Evolutionary conservation across 2,113 vertebrate genomes (phyloP).

Genomic region (Cryptomyrus ogoouensis): DNA sequence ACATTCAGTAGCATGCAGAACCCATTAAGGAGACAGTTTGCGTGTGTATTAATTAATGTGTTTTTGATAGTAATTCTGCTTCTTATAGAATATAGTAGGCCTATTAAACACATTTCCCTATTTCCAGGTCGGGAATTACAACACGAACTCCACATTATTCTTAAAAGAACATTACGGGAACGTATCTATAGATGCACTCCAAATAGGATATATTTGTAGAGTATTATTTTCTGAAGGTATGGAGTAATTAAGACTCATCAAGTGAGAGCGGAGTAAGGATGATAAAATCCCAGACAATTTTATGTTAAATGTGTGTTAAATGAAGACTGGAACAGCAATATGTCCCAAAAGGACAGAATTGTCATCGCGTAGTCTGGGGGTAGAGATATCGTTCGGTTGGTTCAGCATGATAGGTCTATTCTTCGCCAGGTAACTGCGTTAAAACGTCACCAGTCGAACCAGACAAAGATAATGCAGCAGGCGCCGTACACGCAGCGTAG

Average conservation of each 20-base stretch:
- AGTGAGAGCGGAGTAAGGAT: not conserved
- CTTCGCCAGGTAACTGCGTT: not conserved
- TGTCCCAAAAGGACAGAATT: not conserved
- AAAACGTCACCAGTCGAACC: not conserved
- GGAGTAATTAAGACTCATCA: not conserved
- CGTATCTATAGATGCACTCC: not conserved
- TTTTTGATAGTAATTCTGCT: not conserved
- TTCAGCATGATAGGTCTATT: not conserved
- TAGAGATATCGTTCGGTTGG: not conserved
- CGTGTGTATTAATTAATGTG: not conserved
- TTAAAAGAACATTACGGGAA: not conserved
- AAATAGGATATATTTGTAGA: not conserved
- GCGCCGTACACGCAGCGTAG: not conserved
- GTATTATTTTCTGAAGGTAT: not conserved
- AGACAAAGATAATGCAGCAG: not conserved
- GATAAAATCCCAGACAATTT: not conserved
- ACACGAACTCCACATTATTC: not conserved
- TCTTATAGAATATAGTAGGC: not conserved
- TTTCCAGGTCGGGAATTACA: not conserved
- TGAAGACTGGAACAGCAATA: not conserved
- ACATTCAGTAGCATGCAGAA: not conserved
- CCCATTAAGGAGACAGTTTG: not conserved
- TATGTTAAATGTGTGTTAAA: not conserved
- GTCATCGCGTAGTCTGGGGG: not conserved
- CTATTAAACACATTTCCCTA: not conserved